Base-by-base conservation (phyloP, 2,888 invertebrate species). In the Cephus spinipes region DNA sequence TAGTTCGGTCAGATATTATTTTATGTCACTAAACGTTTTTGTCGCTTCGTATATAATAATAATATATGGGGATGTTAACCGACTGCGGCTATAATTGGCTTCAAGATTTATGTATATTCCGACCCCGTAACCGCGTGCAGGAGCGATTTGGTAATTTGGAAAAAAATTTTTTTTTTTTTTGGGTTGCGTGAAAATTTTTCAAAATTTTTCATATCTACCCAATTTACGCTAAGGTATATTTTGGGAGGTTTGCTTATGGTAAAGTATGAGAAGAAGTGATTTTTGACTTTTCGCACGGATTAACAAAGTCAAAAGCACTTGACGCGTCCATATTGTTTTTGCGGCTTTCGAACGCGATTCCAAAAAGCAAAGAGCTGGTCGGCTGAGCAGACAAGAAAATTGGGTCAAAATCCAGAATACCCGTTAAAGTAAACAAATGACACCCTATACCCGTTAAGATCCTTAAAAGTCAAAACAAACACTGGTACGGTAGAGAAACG, bases 401-500 rank as follows among this genome's bases (percentile, higher is more conserved):
- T 68, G 68, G 9, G 31, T 74, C 68, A n/a, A 36, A 35, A 33
- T n/a, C 69, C 68, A 33, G 74, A 73, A 79, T 75, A 83, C 80
- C 77, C 77, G 81, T 55, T 75, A 77, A 77, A 40, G 75, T 69
- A 84, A 85, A 85, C 77, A 85, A 83, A 82, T 55, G 55, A 55
- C 55, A 55, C 6, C 9, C 9, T 55, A 55, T 23, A 55, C 55
- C 55, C 55, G 55, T 55, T 55, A 55, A 55, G 23, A 55, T 55
- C 55, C 55, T 55, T 55, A 55, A 55, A 55, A 55, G 15, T 23
- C 55, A 55, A 2, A 55, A 15, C 55, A 55, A 23, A 9, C 55
- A 4, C 23, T 6, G 4, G 55, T 2, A 23, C 23, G 9, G 9
- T 55, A 15, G 9, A 55, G 55, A 55, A 55, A 23, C 3, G 35